Base-by-base conservation (phyloP, 2,888 invertebrate species). In the Rosalia funebris region DNA sequence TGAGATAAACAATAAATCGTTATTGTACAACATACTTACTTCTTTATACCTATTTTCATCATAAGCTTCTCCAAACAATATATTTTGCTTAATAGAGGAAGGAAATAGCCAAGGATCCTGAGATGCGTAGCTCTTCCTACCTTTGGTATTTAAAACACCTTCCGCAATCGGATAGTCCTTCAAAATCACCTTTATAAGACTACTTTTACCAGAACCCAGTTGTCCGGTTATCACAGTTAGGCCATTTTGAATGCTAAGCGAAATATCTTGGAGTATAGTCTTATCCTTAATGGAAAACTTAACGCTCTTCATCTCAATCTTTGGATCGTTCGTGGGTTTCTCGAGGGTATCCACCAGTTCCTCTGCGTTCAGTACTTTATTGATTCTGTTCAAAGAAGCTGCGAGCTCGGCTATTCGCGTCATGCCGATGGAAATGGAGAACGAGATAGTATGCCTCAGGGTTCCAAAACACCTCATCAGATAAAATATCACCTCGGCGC, bases 11-110 rank as follows among this genome's bases (percentile, higher is more conserved):
- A n/a, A n/a, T n/a, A n/a, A n/a, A n/a, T n/a, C n/a, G n/a, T n/a
- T n/a, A n/a, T n/a, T n/a, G n/a, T n/a, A 25, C 25, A 3, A 9
- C 16, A n/a, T 20, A 59, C 62, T 67, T 3, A 90, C 88, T 64
- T 83, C 82, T 61, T 83, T 81, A 73, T 87, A 87, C 2, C 87
- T 77, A 0, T 85, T 81, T 1, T 83, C 79, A 56, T 88, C 84
- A 77, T 85, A 83, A 0, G 84, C 82, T 71, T 85, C 83, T 0
- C 92, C 92, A 80, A 93, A 93, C 0, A 91, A 74, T 56, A 94
- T 91, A 75, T 94, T 94, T 71, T 93, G 91, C 32, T 89, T 84
- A 0, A 94, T 86, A 25, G 86, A 85, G 11, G 83, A 83, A 1
- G 83, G 83, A 69, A 84, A 84, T 19, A 84, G 69, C 89, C 89